Conservation (phyloP, 2,888 invertebrate genomes). For the Erannis defoliaria region DNA sequence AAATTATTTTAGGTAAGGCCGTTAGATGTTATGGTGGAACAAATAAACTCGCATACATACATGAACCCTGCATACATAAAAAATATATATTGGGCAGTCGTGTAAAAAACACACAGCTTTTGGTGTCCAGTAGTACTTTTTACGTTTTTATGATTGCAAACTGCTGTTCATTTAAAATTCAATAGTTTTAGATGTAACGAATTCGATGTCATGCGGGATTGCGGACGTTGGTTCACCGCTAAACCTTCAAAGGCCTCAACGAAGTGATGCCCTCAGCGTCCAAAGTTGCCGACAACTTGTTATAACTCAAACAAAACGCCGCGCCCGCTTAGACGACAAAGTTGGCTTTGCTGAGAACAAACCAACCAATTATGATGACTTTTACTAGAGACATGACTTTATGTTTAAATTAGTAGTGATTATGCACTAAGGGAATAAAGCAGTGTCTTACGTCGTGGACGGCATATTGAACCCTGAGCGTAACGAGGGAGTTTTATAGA, state of each 20-base stretch:
- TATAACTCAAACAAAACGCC: constrained; percentile 57
- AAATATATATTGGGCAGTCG: too few relatives aligned
- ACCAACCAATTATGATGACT: constrained; percentile 55
- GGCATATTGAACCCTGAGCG: too few relatives aligned
- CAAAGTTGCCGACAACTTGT: constrained; percentile 52
- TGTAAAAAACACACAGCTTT: neutral
- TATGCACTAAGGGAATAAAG: too few relatives aligned
- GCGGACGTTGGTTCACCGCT: constrained; percentile 39
- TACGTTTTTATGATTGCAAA: too few relatives aligned
- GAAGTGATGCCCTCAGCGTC: constrained; percentile 41
- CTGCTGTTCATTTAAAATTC: constrained; percentile 1
- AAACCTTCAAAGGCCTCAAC: constrained; percentile 35
- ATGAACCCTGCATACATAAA: too few relatives aligned
- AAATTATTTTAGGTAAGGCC: too few relatives aligned
- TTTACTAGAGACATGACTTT: constrained; percentile 23
- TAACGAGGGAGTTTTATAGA: too few relatives aligned
- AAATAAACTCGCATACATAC: too few relatives aligned
- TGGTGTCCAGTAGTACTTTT: neutral
- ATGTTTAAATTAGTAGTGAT: neutral
- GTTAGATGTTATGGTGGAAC: too few relatives aligned
- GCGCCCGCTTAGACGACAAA: constrained; percentile 47
- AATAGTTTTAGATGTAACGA: constrained; percentile 22
- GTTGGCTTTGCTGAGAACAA: constrained; percentile 55
- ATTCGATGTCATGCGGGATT: constrained; percentile 40
- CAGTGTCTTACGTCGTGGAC: too few relatives aligned